Evolutionary conservation across 2,888 invertebrate species (phyloP).

Genomic region (Orthosia incerta): DNA sequence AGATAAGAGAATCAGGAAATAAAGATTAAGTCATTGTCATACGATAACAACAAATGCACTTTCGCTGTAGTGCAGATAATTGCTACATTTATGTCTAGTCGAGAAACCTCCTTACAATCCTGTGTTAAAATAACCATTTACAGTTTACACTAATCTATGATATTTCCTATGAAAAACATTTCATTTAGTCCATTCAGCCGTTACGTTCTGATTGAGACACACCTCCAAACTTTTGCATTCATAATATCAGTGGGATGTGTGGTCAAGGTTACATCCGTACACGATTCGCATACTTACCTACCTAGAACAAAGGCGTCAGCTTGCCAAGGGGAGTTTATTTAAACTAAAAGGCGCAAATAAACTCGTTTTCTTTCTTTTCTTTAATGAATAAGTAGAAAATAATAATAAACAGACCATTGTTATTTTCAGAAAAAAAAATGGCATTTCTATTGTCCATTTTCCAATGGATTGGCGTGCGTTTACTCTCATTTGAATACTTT

Average conservation of each 20-base stretch:
- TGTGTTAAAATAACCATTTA: not conserved
- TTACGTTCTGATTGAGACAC: constrained; percentile 50
- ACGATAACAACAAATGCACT: not conserved
- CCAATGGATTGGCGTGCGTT: too few species aligned
- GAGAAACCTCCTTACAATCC: too few species aligned
- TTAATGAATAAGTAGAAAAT: not conserved
- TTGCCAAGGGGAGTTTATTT: not conserved
- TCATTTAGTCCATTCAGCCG: constrained; percentile 16
- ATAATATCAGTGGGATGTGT: constrained; percentile 44
- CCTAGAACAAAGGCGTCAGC: constrained; percentile 22
- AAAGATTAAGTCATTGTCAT: not conserved
- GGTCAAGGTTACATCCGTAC: constrained; percentile 44
- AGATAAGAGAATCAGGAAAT: not conserved
- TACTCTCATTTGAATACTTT: too few species aligned
- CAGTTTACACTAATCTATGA: not conserved
- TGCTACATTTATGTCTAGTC: not conserved
- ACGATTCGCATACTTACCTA: constrained; percentile 16
- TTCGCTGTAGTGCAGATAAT: not conserved
- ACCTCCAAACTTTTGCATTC: constrained; percentile 54
- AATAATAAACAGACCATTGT: not conserved
- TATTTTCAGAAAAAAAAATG: not conserved
- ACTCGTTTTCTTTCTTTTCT: too few species aligned
- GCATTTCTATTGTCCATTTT: not conserved
- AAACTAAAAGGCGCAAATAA: too few species aligned
- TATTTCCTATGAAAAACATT: not conserved